These are phyloP conservation scores for Cyrtorhinus lividipennis DNA, from an alignment of 1,140 invertebrate species.

Conservation along the genomic window DNA sequence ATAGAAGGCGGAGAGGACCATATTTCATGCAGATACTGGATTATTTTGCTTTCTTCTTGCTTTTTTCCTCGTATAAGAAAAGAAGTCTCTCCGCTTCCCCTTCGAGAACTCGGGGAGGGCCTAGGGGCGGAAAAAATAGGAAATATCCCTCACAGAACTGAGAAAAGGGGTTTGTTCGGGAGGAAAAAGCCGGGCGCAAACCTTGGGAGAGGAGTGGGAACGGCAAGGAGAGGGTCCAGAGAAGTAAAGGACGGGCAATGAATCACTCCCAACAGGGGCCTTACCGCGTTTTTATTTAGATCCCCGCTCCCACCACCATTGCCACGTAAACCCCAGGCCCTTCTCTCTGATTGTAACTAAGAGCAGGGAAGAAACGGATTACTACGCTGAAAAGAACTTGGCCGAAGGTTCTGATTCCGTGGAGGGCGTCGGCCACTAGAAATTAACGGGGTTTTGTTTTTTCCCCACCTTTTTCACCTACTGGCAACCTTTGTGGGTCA, in stretches of 20 bases:
- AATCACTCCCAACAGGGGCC: not conserved
- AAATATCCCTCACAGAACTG: not conserved
- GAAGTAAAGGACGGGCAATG: not conserved
- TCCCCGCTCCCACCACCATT: no score
- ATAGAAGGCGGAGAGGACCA: not conserved
- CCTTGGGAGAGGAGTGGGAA: not conserved
- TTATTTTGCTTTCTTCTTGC: not conserved
- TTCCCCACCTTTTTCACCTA: not conserved
- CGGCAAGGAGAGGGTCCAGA: not conserved
- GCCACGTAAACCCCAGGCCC: no score
- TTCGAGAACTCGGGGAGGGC: no score
- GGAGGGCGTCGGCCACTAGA: not conserved
- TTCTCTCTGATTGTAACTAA: not conserved
- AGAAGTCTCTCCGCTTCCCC: no score
- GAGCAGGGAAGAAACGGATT: not conserved
- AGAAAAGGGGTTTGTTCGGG: not conserved
- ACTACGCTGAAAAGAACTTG: not conserved
- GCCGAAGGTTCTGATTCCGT: not conserved
- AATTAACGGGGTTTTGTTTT: not conserved
- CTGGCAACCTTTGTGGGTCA: no score
- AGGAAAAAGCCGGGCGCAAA: no score
- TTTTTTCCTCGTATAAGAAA: not conserved
- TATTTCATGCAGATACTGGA: not conserved
- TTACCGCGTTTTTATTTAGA: not conserved
- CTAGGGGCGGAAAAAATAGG: not conserved